These are phyloP conservation scores for Typhlichthys subterraneus DNA, from an alignment of 2,797 vertebrate genomes.

Conservation along the genomic window DNA sequence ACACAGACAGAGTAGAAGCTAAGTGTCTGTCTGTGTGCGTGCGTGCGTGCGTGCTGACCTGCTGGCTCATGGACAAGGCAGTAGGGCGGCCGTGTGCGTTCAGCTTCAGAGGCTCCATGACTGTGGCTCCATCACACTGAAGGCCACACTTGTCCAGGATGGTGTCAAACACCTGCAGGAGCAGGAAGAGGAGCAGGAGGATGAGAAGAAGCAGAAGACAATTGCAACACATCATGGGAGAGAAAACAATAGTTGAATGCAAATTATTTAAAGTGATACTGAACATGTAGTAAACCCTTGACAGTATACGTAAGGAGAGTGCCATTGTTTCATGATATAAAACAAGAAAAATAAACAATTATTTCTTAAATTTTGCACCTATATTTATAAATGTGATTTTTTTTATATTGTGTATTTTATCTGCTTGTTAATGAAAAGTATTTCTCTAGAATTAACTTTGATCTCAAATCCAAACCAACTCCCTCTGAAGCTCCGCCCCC, in stretches of 20 bases:
- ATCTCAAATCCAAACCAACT: no score
- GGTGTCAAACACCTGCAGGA: slow-evolving; percentile 85
- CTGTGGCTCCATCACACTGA: slow-evolving; percentile 78
- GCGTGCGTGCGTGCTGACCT: slow-evolving; percentile 69
- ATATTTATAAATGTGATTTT: no score
- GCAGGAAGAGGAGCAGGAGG: neutral
- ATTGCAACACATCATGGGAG: neutral
- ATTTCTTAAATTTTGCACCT: no score
- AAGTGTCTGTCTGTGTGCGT: neutral
- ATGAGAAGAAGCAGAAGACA: neutral
- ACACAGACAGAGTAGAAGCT: neutral
- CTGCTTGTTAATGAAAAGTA: no score
- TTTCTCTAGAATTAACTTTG: no score
- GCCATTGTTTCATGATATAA: no score
- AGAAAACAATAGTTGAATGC: neutral
- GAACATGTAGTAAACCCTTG: no score
- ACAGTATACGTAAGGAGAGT: no score
- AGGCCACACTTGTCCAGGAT: slow-evolving; percentile 87
- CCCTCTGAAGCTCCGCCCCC: no score
- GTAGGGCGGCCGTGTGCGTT: slow-evolving; percentile 75
- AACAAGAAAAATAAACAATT: no score
- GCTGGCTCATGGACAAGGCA: slow-evolving; percentile 83
- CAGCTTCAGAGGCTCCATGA: slow-evolving; percentile 84
- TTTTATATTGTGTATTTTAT: no score
- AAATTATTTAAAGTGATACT: no score